Conservation (phyloP, 2,797 vertebrate species). For the Clarias laeviceps region DNA sequence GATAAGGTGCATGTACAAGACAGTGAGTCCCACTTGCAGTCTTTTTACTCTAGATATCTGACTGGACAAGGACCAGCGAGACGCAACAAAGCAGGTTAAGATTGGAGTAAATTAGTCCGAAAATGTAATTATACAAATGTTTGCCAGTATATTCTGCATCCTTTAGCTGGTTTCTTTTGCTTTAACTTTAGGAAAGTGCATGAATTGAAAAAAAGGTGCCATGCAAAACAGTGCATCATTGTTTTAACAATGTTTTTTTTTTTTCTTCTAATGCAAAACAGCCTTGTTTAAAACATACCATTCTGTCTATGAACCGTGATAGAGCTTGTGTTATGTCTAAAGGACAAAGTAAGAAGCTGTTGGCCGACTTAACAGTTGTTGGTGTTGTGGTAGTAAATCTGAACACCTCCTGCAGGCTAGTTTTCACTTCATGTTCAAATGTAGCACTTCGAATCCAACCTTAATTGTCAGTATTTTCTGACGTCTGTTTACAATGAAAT, state of each 20-base stretch:
- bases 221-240: not conserved
- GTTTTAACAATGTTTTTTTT: not conserved
- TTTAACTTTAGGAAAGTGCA: not conserved
- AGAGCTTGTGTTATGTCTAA: constrained; percentile 4
- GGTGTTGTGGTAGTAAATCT: not conserved
- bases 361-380: not conserved
- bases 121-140: not conserved
- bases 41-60: not conserved
- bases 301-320: not conserved
- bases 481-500: not conserved
- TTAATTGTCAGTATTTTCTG: not conserved
- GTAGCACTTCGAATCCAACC: not conserved
- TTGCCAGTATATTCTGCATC: not conserved
- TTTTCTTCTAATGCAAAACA: not conserved
- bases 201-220: not conserved
- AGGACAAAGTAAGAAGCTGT: not conserved
- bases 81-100: not conserved
- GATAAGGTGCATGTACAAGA: not conserved
- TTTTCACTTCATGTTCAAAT: not conserved
- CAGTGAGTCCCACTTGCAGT: not conserved
- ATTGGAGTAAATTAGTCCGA: not conserved
- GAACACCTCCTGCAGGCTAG: not conserved
- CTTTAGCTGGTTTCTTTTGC: not conserved
- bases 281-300: not conserved
- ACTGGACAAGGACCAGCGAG: not conserved